Evolutionary conservation across 1,140 invertebrate species (phyloP).

Genomic region (Lineus longissimus): DNA sequence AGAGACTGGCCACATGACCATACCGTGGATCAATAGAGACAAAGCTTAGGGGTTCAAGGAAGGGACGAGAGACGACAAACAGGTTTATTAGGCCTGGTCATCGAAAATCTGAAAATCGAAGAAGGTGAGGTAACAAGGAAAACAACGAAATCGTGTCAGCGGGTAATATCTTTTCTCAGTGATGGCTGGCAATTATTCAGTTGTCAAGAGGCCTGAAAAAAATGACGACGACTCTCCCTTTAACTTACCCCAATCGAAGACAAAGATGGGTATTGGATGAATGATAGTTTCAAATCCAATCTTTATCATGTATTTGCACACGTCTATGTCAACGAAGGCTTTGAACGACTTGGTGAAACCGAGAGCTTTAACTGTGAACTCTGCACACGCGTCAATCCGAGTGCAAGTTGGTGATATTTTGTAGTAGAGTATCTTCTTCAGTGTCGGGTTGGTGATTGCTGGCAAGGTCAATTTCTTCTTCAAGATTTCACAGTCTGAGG

Average conservation of each 20-base stretch:
- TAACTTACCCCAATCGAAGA: slow-evolving; percentile 18
- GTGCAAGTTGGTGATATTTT: slow-evolving; percentile 19
- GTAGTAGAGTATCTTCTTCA: slow-evolving; percentile 19
- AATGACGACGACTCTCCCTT: too few relatives aligned
- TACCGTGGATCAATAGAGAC: too few relatives aligned
- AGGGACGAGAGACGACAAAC: too few relatives aligned
- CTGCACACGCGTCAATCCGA: slow-evolving; percentile 25
- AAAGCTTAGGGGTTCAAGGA: too few relatives aligned
- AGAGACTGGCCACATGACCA: too few relatives aligned
- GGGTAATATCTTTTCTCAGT: too few relatives aligned
- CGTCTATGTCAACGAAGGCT: slow-evolving; percentile 16
- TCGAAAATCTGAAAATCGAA: too few relatives aligned
- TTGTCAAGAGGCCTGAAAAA: too few relatives aligned
- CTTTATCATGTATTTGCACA: slow-evolving; percentile 14
- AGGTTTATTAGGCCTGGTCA: too few relatives aligned
- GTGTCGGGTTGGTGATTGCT: slow-evolving; percentile 11
- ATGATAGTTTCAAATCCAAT: slow-evolving; percentile 18
- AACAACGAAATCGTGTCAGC: too few relatives aligned
- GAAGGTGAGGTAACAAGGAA: too few relatives aligned
- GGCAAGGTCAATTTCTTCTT: slow-evolving; percentile 20
- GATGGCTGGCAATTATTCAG: too few relatives aligned
- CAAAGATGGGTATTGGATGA: not conserved
- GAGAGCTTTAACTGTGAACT: slow-evolving; percentile 10
- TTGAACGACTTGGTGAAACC: slow-evolving; percentile 6
- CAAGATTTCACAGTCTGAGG: slow-evolving; percentile 12